Conservation (phyloP, 2,797 vertebrate genomes). For the Eulemur albifrons region DNA sequence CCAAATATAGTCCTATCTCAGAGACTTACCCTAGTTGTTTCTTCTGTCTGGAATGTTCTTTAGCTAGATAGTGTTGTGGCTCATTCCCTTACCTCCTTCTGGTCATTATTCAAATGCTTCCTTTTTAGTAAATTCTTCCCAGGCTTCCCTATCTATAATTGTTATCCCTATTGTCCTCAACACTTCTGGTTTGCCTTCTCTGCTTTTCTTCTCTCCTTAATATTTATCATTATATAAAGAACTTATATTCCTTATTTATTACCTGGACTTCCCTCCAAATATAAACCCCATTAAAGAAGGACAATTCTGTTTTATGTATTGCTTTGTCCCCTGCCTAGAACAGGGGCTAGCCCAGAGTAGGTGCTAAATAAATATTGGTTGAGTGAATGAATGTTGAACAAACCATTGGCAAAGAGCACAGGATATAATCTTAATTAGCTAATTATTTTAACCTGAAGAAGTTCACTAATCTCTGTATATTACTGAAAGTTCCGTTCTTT, state of each 20-base stretch:
- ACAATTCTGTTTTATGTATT: conserved; percentile 38
- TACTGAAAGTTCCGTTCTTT: neutral
- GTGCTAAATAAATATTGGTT: conserved; percentile 2
- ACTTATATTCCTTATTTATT: conserved; percentile 19
- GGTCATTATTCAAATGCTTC: neutral
- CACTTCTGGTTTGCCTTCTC: neutral
- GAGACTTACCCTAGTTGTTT: neutral
- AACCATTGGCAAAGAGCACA: conserved; percentile 6
- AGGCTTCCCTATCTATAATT: conserved; percentile 6
- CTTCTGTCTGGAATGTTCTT: conserved; percentile 30
- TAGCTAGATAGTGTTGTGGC: neutral
- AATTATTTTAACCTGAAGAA: conserved; percentile 27
- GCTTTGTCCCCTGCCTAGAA: conserved; percentile 32
- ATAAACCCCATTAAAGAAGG: neutral
- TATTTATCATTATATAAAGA: conserved; percentile 20
- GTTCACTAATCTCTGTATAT: neutral
- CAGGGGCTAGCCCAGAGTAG: neutral
- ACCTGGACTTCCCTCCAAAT: neutral
- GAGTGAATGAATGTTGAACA: neutral
- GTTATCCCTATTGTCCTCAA: neutral
- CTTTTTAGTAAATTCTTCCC: neutral
- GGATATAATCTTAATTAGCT: conserved; percentile 31
- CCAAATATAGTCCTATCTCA: neutral
- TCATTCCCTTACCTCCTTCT: neutral
- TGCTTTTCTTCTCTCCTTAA: conserved; percentile 16